A percentile compares a stretch with the other conserved stretches of the same genome.
Evolutionary conservation across 2,797 vertebrate genomes (phyloP).

Genomic region (Pseudomugil gertrudae): DNA sequence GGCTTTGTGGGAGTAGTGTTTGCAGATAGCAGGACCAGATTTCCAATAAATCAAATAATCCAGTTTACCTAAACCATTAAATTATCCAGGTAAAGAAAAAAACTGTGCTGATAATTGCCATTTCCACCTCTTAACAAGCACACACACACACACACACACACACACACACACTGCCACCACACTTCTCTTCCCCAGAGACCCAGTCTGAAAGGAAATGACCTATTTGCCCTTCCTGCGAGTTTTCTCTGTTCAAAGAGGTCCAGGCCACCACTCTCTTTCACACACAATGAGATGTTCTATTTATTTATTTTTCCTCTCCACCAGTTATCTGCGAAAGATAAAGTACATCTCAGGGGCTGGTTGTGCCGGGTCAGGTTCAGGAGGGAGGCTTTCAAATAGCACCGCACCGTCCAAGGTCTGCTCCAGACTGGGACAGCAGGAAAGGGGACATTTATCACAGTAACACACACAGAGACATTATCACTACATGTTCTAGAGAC

Average conservation of each 20-base stretch:
- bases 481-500: constrained; percentile 69
- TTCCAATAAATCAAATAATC: not conserved
- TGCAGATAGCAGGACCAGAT: not conserved
- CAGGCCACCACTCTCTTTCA: constrained; percentile 56
- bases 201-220: constrained; percentile 78
- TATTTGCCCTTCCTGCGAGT: constrained; percentile 77
- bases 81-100: constrained; percentile 16
- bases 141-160: constrained; percentile 38
- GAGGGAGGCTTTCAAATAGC: constrained; percentile 73
- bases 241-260: constrained; percentile 71
- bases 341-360: constrained; percentile 64
- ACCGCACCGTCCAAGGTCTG: constrained; percentile 63
- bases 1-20: not conserved
- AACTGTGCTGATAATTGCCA: constrained; percentile 12
- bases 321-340: constrained; percentile 81
- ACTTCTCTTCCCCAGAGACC: constrained; percentile 59
- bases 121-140: constrained; percentile 12
- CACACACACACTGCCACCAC: constrained; percentile 46
- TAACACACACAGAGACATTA: constrained; percentile 77
- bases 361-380: constrained; percentile 20
- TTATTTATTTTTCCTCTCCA: constrained; percentile 77
- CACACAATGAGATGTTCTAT: constrained; percentile 67
- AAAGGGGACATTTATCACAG: constrained; percentile 83
- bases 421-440: constrained; percentile 65
- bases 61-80: not conserved